Evolutionary conservation across 2,113 vertebrate species (phyloP).

Genomic region (Nothoprocta perdicaria): DNA sequence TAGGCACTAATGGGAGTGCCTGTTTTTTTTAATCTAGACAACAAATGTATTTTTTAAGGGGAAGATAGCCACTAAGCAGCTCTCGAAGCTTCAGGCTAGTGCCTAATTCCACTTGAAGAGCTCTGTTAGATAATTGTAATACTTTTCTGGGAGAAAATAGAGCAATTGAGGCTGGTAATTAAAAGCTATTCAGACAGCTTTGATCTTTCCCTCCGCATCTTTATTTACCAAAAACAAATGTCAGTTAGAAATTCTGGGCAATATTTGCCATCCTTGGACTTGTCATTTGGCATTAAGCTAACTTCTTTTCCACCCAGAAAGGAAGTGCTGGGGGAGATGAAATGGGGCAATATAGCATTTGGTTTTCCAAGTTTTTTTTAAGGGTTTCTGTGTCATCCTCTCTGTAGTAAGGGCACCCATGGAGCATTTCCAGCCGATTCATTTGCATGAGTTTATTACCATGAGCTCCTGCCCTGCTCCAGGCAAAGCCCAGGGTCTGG

Average conservation of each 20-base stretch:
- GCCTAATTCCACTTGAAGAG: constrained; percentile 4
- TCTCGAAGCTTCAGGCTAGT: neutral
- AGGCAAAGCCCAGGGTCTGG: neutral
- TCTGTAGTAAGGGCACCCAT: accelerated
- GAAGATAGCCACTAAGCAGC: constrained; percentile 34
- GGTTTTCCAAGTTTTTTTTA: neutral
- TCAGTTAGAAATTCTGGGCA: neutral
- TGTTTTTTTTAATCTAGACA: neutral
- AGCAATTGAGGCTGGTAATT: constrained; percentile 48
- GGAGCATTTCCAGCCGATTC: neutral
- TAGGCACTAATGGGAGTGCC: neutral
- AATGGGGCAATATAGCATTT: neutral
- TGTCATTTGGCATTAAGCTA: neutral
- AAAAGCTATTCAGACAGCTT: constrained; percentile 58
- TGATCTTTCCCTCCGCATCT: constrained; percentile 42
- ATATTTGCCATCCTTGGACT: neutral
- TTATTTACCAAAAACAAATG: constrained; percentile 1
- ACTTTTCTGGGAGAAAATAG: constrained; percentile 47
- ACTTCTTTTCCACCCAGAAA: neutral
- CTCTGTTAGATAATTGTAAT: constrained; percentile 45
- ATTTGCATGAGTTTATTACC: neutral
- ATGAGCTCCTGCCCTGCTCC: neutral
- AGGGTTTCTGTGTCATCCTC: neutral
- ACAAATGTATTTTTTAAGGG: neutral
- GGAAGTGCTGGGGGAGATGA: neutral